These are phyloP conservation scores for Panonychus citri DNA, from an alignment of 1,140 invertebrate species.

Conservation along the genomic window DNA sequence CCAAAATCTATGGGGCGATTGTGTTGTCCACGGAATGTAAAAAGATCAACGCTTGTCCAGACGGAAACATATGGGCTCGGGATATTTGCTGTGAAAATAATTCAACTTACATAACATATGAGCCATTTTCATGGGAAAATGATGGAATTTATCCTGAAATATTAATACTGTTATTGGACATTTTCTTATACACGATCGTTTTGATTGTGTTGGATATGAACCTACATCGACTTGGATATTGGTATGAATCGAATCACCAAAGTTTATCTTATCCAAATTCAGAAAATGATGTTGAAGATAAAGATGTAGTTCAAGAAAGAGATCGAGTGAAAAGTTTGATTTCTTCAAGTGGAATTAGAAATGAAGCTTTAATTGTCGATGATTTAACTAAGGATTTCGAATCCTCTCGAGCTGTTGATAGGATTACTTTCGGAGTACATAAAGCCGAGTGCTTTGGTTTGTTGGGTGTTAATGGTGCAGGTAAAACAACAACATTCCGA, in stretches of 20 bases:
- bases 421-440: slow-evolving; percentile 15
- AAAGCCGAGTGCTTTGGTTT: slow-evolving; percentile 28
- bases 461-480: slow-evolving; percentile 24
- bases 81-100: not conserved
- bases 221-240: not conserved
- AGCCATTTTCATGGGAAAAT: not conserved
- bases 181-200: not conserved
- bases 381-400: slow-evolving; percentile 11
- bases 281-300: not conserved
- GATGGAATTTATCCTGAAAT: not conserved
- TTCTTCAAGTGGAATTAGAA: not conserved
- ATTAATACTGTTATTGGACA: not conserved
- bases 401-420: slow-evolving; percentile 13
- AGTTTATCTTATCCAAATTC: no score
- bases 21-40: no score
- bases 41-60: not conserved
- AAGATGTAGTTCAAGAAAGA: slow-evolving; percentile 4
- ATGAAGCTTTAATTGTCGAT: slow-evolving; percentile 11
- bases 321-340: not conserved
- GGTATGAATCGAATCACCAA: not conserved
- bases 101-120: not conserved
- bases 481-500: slow-evolving; percentile 22
- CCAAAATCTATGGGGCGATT: not conserved
- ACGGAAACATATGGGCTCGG: not conserved
- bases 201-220: not conserved